Conservation (phyloP, 2,113 vertebrate species). For the Thamnophis sirtalis region DNA sequence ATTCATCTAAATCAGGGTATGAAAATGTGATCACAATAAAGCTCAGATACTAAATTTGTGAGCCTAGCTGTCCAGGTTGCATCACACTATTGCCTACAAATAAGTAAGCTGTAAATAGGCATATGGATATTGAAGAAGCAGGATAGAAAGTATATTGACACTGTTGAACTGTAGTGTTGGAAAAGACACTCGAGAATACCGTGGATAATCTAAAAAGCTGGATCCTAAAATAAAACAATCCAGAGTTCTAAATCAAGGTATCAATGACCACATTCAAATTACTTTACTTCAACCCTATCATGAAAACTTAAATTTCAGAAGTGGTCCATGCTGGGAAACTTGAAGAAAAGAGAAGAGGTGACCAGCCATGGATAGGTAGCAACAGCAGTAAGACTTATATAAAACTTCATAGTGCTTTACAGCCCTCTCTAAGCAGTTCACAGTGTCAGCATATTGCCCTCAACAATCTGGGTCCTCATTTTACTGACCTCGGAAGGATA, state of each 20-base stretch:
- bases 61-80: not conserved
- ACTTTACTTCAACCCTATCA: not conserved
- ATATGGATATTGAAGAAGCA: not conserved
- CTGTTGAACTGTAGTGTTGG: not conserved
- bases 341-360: not conserved
- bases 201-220: not conserved
- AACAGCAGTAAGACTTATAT: too few relatives aligned
- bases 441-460: too few relatives aligned
- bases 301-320: not conserved
- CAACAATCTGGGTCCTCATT: too few relatives aligned
- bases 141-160: not conserved
- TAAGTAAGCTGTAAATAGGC: not conserved
- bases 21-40: not conserved
- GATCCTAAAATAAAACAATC: not conserved
- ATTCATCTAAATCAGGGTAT: not conserved
- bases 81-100: too few relatives aligned
- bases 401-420: too few relatives aligned
- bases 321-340: not conserved
- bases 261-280: not conserved
- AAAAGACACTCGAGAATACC: not conserved
- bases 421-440: too few relatives aligned
- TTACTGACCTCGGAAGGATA: too few relatives aligned
- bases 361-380: too few relatives aligned
- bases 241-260: not conserved
- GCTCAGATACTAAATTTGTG: not conserved